Percentiles rank a stretch among this genome's conserved stretches.
Conservation (phyloP, 1,140 invertebrate genomes). For the Scaptomyza graminum region DNA sequence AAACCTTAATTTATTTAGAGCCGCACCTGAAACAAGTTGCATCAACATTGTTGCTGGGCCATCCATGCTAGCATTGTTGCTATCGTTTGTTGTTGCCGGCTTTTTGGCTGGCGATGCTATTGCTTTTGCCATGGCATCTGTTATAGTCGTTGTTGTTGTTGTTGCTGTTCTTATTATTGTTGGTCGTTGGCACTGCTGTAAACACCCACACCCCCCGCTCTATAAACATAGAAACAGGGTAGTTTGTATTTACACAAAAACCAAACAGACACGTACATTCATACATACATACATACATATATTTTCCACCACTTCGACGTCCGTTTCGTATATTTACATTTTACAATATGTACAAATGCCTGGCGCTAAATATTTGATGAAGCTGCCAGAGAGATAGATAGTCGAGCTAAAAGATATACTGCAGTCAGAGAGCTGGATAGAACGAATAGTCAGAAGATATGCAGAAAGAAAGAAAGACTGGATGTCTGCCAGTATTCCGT, state of each 20-base stretch:
- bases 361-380: slow-evolving; percentile 81
- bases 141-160: slow-evolving; percentile 28
- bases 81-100: slow-evolving; percentile 69
- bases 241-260: slow-evolving; percentile 50
- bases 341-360: slow-evolving; percentile 70
- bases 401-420: slow-evolving; percentile 15
- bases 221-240: slow-evolving; percentile 50
- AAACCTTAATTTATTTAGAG: not conserved
- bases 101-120: slow-evolving; percentile 59
- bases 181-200: slow-evolving; percentile 53
- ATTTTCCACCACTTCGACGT: slow-evolving; percentile 69
- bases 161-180: slow-evolving; percentile 16
- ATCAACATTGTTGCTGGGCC: slow-evolving; percentile 42
- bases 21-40: slow-evolving; percentile 26
- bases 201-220: slow-evolving; percentile 25
- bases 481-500: slow-evolving; percentile 48
- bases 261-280: not conserved
- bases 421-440: slow-evolving; percentile 28
- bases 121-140: slow-evolving; percentile 20
- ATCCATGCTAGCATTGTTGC: slow-evolving; percentile 19
- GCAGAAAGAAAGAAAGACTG: slow-evolving; percentile 43
- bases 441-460: slow-evolving; percentile 24
- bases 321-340: slow-evolving; percentile 78
- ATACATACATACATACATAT: slow-evolving; percentile 7
- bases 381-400: slow-evolving; percentile 52